These are phyloP conservation scores for Neodiprion fabricii DNA, from an alignment of 1,140 invertebrate species.

Conservation along the genomic window DNA sequence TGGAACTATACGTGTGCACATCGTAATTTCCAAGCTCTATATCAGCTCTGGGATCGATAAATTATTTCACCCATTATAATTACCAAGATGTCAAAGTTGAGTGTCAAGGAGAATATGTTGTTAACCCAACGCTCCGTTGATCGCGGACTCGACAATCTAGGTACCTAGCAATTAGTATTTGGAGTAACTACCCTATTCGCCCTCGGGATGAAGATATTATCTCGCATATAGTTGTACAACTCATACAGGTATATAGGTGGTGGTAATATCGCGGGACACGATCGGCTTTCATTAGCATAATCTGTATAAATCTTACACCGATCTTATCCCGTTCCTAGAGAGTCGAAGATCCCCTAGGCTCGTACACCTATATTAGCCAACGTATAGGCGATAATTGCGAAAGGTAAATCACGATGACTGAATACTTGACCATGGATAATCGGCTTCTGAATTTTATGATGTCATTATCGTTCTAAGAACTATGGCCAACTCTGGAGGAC, in stretches of 20 bases:
- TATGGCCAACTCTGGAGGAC: neutral
- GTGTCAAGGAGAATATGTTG: neutral
- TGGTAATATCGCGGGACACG: constrained; percentile 37
- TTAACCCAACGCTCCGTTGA: neutral
- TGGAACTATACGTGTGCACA: neutral
- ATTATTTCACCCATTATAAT: neutral
- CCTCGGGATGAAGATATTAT: constrained; percentile 49
- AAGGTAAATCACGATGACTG: neutral
- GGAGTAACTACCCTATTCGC: constrained; percentile 25
- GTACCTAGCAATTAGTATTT: constrained; percentile 34
- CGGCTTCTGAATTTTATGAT: constrained; percentile 4
- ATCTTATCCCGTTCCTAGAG: constrained; percentile 39
- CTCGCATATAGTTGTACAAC: constrained; percentile 33
- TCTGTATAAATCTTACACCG: constrained; percentile 51
- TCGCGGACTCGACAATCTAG: neutral
- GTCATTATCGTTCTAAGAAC: neutral
- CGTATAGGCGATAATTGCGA: neutral
- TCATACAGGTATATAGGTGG: constrained; percentile 27
- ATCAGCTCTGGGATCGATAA: neutral
- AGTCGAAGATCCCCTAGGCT: neutral
- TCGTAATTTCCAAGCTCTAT: neutral
- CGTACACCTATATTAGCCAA: neutral
- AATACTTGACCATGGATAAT: constrained; percentile 4
- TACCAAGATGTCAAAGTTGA: constrained; percentile 7
- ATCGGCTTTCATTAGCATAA: constrained; percentile 54